Evolutionary conservation across 2,888 invertebrate genomes (phyloP).

Genomic region (Hypsopygia costalis): DNA sequence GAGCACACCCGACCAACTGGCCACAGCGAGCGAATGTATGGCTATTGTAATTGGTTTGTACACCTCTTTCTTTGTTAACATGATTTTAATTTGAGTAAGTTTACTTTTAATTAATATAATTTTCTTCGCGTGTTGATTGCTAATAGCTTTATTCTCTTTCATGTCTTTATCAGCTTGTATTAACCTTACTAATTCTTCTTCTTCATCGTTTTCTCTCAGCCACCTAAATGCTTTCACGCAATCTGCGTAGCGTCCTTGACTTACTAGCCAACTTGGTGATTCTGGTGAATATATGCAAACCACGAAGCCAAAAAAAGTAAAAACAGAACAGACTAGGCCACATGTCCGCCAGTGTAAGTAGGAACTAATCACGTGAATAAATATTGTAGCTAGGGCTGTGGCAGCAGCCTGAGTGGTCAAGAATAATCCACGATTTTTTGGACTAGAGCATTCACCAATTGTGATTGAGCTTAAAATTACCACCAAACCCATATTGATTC

Average conservation of each 20-base stretch:
- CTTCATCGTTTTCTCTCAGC: conserved; percentile 69
- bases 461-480: conserved; percentile 71
- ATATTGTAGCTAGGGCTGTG: conserved; percentile 76
- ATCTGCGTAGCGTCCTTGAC: conserved; percentile 65
- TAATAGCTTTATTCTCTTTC: conserved; percentile 15
- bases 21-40: conserved; percentile 19
- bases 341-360: conserved; percentile 73
- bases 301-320: conserved; percentile 63
- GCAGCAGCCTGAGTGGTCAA: conserved; percentile 73
- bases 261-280: conserved; percentile 82
- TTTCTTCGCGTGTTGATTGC: conserved; percentile 26
- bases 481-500: not conserved
- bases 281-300: conserved; percentile 72
- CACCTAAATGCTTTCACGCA: conserved; percentile 76
- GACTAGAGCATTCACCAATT: conserved; percentile 77
- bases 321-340: conserved; percentile 59
- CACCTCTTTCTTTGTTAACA: conserved; percentile 18
- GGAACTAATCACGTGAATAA: conserved; percentile 80
- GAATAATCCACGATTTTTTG: conserved; percentile 78
- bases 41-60: conserved; percentile 26
- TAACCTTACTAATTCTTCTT: conserved; percentile 36
- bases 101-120: not conserved
- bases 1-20: conserved; percentile 24
- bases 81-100: not conserved
- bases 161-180: conserved; percentile 16